Base-by-base conservation (phyloP, 1,140 invertebrate species). In the Drosophila lacteicornis region DNA sequence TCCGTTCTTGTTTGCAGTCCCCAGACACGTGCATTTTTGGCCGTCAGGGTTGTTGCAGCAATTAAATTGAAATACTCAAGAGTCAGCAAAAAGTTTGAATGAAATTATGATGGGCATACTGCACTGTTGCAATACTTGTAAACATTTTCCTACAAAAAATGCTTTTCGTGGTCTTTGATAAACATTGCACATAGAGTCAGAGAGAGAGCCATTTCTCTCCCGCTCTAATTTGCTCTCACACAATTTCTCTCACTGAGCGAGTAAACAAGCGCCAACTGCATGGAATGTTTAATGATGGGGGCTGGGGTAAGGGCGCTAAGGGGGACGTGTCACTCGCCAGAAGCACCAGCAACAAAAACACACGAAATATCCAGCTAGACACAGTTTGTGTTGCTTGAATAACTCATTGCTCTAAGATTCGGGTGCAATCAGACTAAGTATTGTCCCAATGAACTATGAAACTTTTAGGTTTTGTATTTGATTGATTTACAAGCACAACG, bases 241-340 rank as follows among this genome's bases (percentile, higher is more conserved):
- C 4, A 42, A n/a, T 25, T 33, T 36, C 43, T 62, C 33, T 38
- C 13, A 47, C 15, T 62, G 56, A 60, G 58, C 59, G 46, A 86
- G 69, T 82, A 85, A 86, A 86, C 82, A 86, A 85, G 82, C 73
- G 56, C 76, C 74, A 85, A 78, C 58, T 82, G 82, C 82, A 82
- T 55, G 61, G 46, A 75, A 69, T 75, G 70, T 51, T 49, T 60
- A 50, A 36, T 36, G 27, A 49, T 27, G 65, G 79, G 58, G 55
- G 50, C 51, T 63, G 75, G 57, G 79, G 47, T n/a, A 47, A 60
- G 77, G 56, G 53, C 19, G 19, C 33, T 40, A 22, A 19, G 77
- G 75, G 63, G 73, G 71, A 66, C 66, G 61, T 69, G 66, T 76
- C 80, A 79, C 70, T 68, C 43, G 47, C 66, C 43, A 68, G 8